Evolutionary conservation across 2,797 vertebrate genomes (phyloP).

Genomic region (Lepidocolaptes lacrymiger): DNA sequence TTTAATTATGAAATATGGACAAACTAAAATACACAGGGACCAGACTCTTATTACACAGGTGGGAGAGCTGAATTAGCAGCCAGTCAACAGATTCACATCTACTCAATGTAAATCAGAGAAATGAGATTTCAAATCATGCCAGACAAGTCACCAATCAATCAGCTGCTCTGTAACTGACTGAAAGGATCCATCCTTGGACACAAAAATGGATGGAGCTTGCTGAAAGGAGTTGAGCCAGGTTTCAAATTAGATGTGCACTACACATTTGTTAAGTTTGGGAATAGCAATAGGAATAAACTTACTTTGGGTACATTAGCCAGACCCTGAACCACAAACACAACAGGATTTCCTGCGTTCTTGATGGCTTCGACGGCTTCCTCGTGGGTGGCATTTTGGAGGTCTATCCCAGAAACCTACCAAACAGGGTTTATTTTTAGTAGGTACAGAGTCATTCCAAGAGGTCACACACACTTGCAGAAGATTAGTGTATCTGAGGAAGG

Average conservation of each 20-base stretch:
- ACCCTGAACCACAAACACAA: slow-evolving; percentile 92
- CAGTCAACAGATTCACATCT: neutral
- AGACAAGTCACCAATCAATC: neutral
- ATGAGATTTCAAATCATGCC: neutral
- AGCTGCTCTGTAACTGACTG: neutral
- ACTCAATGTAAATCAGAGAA: neutral
- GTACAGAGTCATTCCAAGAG: neutral
- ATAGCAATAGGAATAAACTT: slow-evolving; percentile 43
- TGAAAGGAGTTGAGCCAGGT: neutral
- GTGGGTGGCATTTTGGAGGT: slow-evolving; percentile 88
- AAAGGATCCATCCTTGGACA: neutral
- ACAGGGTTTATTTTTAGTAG: neutral
- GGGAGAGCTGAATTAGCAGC: neutral
- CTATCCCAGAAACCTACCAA: slow-evolving; percentile 87
- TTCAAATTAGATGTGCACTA: neutral
- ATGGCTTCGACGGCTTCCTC: slow-evolving; percentile 92
- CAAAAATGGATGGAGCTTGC: neutral
- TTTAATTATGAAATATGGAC: neutral
- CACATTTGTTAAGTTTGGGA: neutral
- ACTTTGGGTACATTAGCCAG: slow-evolving; percentile 87
- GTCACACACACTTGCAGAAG: neutral
- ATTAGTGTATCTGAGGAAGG: neutral
- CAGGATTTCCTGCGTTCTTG: slow-evolving; percentile 87
- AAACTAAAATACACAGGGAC: neutral
- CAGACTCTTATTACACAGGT: neutral